Conservation (phyloP, 2,797 vertebrate genomes). For the Euthynnus affinis region DNA sequence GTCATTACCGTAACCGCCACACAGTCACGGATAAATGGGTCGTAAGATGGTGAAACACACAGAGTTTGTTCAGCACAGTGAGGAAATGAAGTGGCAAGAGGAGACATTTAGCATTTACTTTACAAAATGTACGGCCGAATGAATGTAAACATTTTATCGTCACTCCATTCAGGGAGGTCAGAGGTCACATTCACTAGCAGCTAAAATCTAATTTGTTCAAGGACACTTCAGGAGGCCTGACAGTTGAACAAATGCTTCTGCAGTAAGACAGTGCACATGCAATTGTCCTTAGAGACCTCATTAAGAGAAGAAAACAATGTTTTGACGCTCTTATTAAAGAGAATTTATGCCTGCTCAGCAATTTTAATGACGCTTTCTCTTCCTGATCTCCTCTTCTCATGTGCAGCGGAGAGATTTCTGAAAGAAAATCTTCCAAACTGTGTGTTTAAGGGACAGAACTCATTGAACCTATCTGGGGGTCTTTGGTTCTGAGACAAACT, state of each 20-base stretch:
- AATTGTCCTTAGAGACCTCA: no score
- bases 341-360: no score
- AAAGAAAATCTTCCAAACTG: background rate
- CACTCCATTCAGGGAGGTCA: background rate
- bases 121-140: background rate
- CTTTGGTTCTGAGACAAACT: background rate
- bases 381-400: background rate
- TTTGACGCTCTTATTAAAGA: no score
- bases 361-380: background rate
- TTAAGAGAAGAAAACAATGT: no score
- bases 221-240: background rate
- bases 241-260: no score
- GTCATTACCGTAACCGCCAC: background rate
- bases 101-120: background rate
- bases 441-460: background rate
- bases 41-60: background rate
- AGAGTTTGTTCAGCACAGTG: background rate
- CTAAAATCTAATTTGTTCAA: background rate
- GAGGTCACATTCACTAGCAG: background rate
- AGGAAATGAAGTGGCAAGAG: background rate
- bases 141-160: background rate
- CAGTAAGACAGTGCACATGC: background rate
- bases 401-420: background rate
- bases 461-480: background rate
- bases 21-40: background rate